Evolutionary conservation across 1,140 invertebrate species (phyloP), one percentile per base, ranked within the genome.

Genomic region (Diachasmimorpha longicaudata): DNA sequence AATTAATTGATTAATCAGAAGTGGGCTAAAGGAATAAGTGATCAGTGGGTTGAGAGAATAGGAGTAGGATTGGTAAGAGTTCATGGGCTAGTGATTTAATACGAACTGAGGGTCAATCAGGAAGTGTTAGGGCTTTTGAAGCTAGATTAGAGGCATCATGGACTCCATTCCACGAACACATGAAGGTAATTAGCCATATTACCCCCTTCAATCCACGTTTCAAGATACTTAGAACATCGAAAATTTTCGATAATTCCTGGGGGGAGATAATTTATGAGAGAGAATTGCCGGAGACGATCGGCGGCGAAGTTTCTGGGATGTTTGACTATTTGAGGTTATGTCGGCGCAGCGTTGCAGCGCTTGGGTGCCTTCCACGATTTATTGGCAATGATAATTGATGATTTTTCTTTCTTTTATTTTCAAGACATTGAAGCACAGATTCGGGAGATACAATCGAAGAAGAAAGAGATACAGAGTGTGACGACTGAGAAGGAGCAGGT

Each of bases 401-500:
- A 31, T 31, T 31, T 31, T 31, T 31, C 55, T 74, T 68, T 67
- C 82, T 74, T 78, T n/a, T n/a, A n/a, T n/a, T 81, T 89, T 89
- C 19, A 87, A 98, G 97, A 97, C 85, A 97, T 98, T 85, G 97
- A 98, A 89, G 96, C 96, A 25, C 95, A 98, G 86, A 97, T 98
- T 81, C 90, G 93, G 75, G 96, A 97, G 81, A 93, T 98, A 79
- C 97, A 98, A 86, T 92, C 93, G 23, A 95, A 96, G 82, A 96
- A 96, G 85, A 95, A 94, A 82, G 94, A 94, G 80, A 85, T 92
- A n/a, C 89, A 92, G 67, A 91, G 90, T 84, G 89, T 90, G 78
- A 89, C 90, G 14, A 89, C 91, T 23, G 93, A 94, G 79, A 91
- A 90, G 55, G 91, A 91, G 5, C 93, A 96, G 73, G 95, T 98